phyloP scores from a whole-genome alignment of 2,797 vertebrate species.

The Rhadinocentrus ornatus region DNA sequence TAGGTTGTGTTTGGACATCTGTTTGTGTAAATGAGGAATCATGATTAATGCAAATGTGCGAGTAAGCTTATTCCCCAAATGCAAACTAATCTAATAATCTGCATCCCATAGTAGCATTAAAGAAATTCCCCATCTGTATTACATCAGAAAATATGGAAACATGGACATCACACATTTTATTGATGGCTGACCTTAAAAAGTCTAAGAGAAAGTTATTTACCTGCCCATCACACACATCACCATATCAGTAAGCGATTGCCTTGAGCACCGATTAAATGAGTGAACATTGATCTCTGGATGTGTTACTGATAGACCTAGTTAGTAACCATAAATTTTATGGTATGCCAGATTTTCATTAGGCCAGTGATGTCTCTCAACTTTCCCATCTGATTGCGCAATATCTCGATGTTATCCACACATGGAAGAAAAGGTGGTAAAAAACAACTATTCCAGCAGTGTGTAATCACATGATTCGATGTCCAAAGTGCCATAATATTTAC shows the following conservation, averaged over 20 bases:
- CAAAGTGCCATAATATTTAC: too few relatives aligned
- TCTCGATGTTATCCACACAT: slow-evolving; percentile 16
- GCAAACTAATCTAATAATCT: neutral
- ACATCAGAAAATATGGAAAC: neutral
- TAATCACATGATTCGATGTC: slow-evolving; percentile 8
- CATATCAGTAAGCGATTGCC: slow-evolving; percentile 7
- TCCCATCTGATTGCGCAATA: slow-evolving; percentile 33
- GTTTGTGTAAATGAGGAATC: too few relatives aligned
- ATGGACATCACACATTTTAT: neutral
- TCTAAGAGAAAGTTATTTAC: neutral
- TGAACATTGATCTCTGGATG: neutral
- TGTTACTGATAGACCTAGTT: slow-evolving; percentile 20
- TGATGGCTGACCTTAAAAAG: slow-evolving; percentile 27
- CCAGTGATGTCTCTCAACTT: slow-evolving; percentile 36
- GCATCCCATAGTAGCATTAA: neutral
- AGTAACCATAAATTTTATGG: neutral
- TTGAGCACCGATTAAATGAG: too few relatives aligned
- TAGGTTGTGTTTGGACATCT: neutral
- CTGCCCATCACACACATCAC: neutral
- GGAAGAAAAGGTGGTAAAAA: neutral
- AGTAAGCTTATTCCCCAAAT: neutral
- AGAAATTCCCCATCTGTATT: neutral
- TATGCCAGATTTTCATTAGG: slow-evolving; percentile 29
- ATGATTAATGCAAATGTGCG: neutral
- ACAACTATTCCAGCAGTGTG: neutral